These are phyloP conservation scores for Parazoanthus atlanticus DNA, from an alignment of 92 coral and sea anemone species.

Conservation along the genomic window DNA sequence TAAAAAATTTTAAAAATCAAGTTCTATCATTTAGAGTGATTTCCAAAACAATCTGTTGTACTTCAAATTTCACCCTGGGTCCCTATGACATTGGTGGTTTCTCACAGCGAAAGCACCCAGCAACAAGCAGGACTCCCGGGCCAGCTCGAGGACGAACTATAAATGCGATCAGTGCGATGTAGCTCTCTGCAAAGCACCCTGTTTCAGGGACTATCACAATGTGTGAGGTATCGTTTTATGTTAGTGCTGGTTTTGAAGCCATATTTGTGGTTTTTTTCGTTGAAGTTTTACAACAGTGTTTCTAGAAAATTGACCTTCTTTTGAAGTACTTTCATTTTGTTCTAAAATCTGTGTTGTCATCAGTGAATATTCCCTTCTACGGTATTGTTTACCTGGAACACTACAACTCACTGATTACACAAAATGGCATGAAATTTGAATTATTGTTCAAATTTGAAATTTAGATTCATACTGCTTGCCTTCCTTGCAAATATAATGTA, in stretches of 20 bases:
- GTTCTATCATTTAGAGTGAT: neutral
- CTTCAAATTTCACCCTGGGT: slow-evolving; percentile 6
- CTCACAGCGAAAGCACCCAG: no score
- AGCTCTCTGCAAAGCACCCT: neutral
- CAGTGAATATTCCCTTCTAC: neutral
- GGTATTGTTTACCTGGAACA: neutral
- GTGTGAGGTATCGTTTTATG: neutral
- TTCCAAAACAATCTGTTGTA: slow-evolving; percentile 1
- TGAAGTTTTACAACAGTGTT: neutral
- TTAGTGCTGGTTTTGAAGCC: neutral
- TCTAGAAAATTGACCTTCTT: neutral
- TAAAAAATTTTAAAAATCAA: slow-evolving; percentile 4
- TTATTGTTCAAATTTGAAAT: neutral
- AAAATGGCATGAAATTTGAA: neutral
- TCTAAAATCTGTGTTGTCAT: neutral
- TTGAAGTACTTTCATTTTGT: neutral
- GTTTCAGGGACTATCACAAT: slow-evolving; percentile 12
- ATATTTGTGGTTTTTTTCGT: neutral
- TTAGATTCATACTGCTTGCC: neutral
- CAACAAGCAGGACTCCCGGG: no score
- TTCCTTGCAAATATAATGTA: neutral
- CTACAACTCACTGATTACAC: neutral
- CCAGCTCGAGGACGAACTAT: no score
- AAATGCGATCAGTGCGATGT: neutral
- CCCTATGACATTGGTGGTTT: neutral